Percentiles rank a stretch among this genome's conserved stretches.
Evolutionary conservation across 2,113 vertebrate species (phyloP).

Genomic region (Balaenoptera acutorostrata): DNA sequence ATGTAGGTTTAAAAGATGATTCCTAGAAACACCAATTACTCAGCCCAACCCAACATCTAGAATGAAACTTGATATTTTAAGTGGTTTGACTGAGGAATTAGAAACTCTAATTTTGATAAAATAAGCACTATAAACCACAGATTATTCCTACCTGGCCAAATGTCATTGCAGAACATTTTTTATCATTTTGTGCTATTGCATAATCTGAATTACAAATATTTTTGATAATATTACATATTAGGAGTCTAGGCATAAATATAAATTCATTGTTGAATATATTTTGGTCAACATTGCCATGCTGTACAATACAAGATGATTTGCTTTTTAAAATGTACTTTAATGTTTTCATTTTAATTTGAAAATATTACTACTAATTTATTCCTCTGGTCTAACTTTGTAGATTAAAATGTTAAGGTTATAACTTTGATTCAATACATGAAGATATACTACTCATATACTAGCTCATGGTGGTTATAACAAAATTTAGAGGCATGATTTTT

Average conservation of each 20-base stretch:
- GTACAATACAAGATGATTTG: neutral
- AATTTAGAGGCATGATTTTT: neutral
- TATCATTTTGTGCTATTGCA: neutral
- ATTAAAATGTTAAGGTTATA: neutral
- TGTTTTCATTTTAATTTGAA: neutral
- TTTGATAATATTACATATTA: neutral
- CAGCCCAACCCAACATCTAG: neutral
- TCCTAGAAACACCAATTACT: neutral
- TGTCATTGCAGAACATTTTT: neutral
- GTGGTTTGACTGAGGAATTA: neutral
- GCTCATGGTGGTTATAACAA: neutral
- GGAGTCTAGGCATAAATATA: neutral
- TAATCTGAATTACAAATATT: neutral
- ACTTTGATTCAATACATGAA: neutral
- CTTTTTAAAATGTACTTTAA: neutral
- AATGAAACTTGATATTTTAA: neutral
- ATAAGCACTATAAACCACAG: neutral
- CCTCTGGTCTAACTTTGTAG: neutral
- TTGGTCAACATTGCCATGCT: neutral
- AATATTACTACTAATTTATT: neutral
- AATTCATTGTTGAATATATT: neutral
- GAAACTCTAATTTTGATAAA: neutral
- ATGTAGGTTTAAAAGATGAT: neutral
- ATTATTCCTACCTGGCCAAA: neutral
- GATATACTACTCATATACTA: neutral